These are phyloP conservation scores for Corynorhinus townsendii DNA, from an alignment of 2,113 vertebrate species.

Conservation along the genomic window DNA sequence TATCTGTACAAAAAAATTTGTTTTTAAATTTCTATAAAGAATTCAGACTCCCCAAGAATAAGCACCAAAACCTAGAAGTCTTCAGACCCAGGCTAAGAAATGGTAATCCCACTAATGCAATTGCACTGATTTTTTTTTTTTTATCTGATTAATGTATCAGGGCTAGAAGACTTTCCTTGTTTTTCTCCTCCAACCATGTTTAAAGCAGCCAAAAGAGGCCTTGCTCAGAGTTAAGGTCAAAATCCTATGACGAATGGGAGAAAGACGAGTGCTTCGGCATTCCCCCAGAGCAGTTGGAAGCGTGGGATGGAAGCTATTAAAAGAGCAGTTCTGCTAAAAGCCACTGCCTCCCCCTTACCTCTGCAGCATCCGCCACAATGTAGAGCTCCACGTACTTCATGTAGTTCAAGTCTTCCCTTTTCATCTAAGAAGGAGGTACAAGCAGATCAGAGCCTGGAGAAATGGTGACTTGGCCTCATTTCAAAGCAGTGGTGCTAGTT, in stretches of 20 bases:
- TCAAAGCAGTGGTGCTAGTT: neutral
- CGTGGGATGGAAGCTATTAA: neutral
- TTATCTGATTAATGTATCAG: neutral
- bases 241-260: neutral
- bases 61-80: neutral
- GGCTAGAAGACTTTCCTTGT: neutral
- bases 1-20: neutral
- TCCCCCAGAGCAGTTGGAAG: neutral
- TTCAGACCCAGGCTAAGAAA: neutral
- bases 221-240: neutral
- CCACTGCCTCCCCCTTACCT: slow-evolving; percentile 83
- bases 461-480: neutral
- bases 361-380: slow-evolving; percentile 92
- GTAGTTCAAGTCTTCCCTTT: slow-evolving; percentile 85
- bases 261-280: neutral
- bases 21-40: neutral
- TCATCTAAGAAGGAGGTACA: slow-evolving; percentile 79
- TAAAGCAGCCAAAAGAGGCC: slow-evolving; percentile 5
- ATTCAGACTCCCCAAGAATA: neutral
- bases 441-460: neutral
- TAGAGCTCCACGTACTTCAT: slow-evolving; percentile 96
- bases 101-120: neutral
- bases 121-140: neutral
- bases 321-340: neutral
- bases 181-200: neutral